These are phyloP conservation scores for Eubucco bourcierii DNA, from an alignment of 2,113 vertebrate species.

Conservation along the genomic window DNA sequence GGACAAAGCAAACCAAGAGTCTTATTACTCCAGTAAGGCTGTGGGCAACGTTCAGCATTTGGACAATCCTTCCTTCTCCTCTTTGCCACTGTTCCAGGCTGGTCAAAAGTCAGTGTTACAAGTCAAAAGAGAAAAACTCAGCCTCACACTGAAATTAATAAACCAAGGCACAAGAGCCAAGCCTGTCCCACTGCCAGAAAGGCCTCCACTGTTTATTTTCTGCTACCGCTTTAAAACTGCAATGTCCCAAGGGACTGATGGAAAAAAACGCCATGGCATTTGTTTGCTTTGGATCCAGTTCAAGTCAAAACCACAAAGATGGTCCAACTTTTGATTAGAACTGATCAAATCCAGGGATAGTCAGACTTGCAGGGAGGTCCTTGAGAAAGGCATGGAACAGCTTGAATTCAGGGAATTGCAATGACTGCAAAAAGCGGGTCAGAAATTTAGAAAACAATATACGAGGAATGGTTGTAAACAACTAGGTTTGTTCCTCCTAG, in stretches of 20 bases:
- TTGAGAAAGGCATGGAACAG: neutral
- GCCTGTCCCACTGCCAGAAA: neutral
- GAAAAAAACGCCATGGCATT: slow-evolving; percentile 1
- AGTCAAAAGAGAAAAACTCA: neutral
- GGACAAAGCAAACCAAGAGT: neutral
- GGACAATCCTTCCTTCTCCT: neutral
- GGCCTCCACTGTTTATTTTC: neutral
- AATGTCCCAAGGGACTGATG: neutral
- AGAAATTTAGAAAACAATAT: neutral
- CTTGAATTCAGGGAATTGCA: neutral
- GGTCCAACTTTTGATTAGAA: slow-evolving; percentile 20
- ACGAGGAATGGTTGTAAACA: neutral
- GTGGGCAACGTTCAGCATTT: neutral
- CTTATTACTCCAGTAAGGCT: neutral
- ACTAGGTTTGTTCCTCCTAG: neutral
- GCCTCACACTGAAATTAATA: neutral
- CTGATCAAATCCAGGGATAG: slow-evolving; percentile 7
- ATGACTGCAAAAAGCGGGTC: neutral
- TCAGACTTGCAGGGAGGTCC: neutral
- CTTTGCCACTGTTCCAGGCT: neutral
- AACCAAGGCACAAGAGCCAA: neutral
- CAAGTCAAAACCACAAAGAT: neutral
- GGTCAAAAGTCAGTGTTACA: neutral
- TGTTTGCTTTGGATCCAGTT: neutral
- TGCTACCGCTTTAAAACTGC: slow-evolving; percentile 25